These are phyloP conservation scores for Drosophila anceps DNA, from an alignment of 2,888 invertebrate genomes.

Conservation along the genomic window DNA sequence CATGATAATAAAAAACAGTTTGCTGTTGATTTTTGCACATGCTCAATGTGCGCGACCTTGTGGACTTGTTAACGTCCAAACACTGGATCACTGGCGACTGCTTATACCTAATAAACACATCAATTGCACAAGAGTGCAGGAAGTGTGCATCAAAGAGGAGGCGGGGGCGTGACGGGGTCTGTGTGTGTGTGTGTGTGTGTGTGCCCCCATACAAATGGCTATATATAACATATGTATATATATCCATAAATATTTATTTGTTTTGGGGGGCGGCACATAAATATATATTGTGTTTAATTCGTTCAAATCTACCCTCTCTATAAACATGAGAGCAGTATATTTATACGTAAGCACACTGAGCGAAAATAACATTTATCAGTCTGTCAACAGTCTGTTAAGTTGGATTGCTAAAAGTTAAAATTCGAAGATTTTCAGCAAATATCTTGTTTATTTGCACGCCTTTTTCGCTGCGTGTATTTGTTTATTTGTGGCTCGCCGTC, in stretches of 20 bases:
- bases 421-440: too few relatives aligned
- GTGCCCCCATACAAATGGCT: neutral
- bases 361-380: neutral
- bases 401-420: neutral
- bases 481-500: conserved; percentile 22
- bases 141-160: neutral
- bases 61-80: conserved; percentile 57
- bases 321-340: conserved; percentile 1
- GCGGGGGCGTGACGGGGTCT: neutral
- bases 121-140: conserved; percentile 47
- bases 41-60: conserved; percentile 69
- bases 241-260: conserved; percentile 22
- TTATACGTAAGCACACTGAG: conserved; percentile 1
- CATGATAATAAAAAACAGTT: conserved; percentile 38
- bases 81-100: conserved; percentile 14
- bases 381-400: neutral
- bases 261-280: conserved; percentile 21
- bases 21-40: conserved; percentile 66
- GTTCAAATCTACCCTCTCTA: conserved; percentile 26
- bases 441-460: neutral
- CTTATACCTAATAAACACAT: conserved; percentile 54
- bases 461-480: conserved; percentile 4
- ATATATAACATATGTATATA: conserved; percentile 4
- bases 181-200: neutral
- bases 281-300: conserved; percentile 37